Conservation (phyloP, 2,113 vertebrate species). For the Spea bombifrons region DNA sequence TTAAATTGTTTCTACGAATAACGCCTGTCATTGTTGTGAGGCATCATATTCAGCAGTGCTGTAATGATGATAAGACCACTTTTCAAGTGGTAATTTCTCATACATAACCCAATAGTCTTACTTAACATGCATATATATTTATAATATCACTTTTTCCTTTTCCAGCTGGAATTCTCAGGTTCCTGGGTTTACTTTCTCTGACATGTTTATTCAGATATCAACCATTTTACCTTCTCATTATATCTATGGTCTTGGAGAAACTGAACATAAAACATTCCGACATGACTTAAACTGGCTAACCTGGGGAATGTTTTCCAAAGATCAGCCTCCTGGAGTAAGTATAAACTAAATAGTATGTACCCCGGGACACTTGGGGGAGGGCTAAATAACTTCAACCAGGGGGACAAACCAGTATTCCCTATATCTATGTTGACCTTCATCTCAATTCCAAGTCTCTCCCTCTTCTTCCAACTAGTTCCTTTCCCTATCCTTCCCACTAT, state of each 20-base stretch:
- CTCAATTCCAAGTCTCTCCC: too few species aligned
- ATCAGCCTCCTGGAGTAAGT: constrained; percentile 82
- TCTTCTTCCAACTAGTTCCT: too few species aligned
- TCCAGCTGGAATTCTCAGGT: constrained; percentile 85
- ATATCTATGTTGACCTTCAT: too few species aligned
- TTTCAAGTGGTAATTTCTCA: too few species aligned
- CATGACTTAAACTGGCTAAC: constrained; percentile 70
- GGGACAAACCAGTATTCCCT: too few species aligned
- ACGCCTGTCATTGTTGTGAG: too few species aligned
- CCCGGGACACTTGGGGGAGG: neutral
- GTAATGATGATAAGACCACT: too few species aligned
- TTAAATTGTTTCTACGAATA: too few species aligned
- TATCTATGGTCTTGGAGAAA: constrained; percentile 87
- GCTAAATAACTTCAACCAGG: neutral
- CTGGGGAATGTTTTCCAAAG: constrained; percentile 74
- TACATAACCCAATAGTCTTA: too few species aligned
- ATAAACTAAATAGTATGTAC: neutral
- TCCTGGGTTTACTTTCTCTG: constrained; percentile 85
- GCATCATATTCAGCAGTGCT: too few species aligned
- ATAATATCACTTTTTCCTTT: constrained; percentile 27
- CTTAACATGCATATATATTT: neutral
- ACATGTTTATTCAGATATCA: constrained; percentile 90
- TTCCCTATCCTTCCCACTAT: too few species aligned
- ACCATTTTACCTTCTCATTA: constrained; percentile 74
- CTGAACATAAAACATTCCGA: constrained; percentile 69